Base-by-base conservation (phyloP, 2,888 invertebrate genomes). In the Seira sanloemensis region DNA sequence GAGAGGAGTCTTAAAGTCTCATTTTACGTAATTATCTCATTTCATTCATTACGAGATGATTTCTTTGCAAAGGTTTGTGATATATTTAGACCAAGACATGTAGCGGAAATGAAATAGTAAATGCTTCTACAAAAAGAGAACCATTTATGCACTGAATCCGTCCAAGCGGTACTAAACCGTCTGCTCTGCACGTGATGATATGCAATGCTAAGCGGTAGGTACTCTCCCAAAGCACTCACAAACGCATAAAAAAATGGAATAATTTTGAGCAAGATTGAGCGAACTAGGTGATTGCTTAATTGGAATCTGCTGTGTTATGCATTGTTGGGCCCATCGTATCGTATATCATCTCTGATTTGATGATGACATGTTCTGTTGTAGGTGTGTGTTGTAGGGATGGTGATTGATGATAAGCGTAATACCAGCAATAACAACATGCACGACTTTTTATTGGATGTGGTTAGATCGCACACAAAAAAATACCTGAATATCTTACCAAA, bases 141-240 rank as follows among this genome's bases (percentile, higher is more conserved):
- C 58, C n/a, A 37, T 18, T 58, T 18, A 62, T 54, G 72, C 23
- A 0, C 72, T 72, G 24, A 72, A 72, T 72, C 58, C 72, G 46
- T 19, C 54, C 72, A 72, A 16, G 54, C 72, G 72, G 4, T 69
- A 18, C 50, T n/a, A 50, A 50, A 50, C 2, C 16, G 50, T 50
- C 2, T 50, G 50, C 12, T 50, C 16, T 18, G n/a, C 50, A 62
- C 62, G 62, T 21, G 62, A 23, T 23, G 62, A 62, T 19, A 23
- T 62, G 21, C 37, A 9, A 37, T 37, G 5, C 7, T 37, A 21
- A 62, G 19, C 16, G 21, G 21, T 62, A 62, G 19, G 23, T 62
- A 62, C 12, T 62, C n/a, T n/a, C n/a, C n/a, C n/a, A n/a, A n/a
- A n/a, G n/a, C n/a, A n/a, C n/a, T n/a, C n/a, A n/a, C n/a, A n/a